These are phyloP conservation scores for Acipenser oxyrinchus DNA, from an alignment of 2,797 vertebrate species.

Conservation along the genomic window DNA sequence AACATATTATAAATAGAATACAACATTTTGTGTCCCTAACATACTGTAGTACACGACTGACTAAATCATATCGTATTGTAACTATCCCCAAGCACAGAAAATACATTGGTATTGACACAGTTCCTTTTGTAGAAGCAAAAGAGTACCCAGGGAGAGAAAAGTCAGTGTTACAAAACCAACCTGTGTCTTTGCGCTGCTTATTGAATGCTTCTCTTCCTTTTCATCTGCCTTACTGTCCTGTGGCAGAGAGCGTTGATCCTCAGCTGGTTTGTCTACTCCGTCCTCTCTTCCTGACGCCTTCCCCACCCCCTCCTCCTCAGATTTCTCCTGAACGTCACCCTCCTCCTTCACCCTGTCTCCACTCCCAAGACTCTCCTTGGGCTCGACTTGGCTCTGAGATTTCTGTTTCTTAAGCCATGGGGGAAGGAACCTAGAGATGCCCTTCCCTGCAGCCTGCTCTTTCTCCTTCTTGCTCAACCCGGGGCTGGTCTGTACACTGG, in stretches of 20 bases:
- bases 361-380: constrained; percentile 60
- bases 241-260: constrained; percentile 25
- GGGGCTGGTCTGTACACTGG: constrained; percentile 27
- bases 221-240: constrained; percentile 38
- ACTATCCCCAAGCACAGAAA: too few species aligned
- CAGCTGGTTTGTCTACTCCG: constrained; percentile 37
- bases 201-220: constrained; percentile 55
- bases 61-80: too few species aligned
- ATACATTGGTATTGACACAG: too few species aligned
- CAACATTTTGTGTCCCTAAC: too few species aligned
- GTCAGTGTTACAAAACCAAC: constrained; percentile 35
- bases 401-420: constrained; percentile 96
- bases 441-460: constrained; percentile 60
- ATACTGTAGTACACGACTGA: too few species aligned
- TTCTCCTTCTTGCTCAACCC: constrained; percentile 49
- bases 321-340: too few species aligned
- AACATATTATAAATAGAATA: too few species aligned
- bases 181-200: constrained; percentile 65
- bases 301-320: constrained; percentile 37
- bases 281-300: constrained; percentile 52
- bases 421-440: constrained; percentile 87
- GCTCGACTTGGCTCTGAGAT: constrained; percentile 70
- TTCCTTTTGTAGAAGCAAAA: too few species aligned
- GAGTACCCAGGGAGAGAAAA: too few species aligned
- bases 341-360: constrained; percentile 34